phyloP scores from a whole-genome alignment of 2,113 vertebrate species.

The Illadopsis cleaveri region DNA sequence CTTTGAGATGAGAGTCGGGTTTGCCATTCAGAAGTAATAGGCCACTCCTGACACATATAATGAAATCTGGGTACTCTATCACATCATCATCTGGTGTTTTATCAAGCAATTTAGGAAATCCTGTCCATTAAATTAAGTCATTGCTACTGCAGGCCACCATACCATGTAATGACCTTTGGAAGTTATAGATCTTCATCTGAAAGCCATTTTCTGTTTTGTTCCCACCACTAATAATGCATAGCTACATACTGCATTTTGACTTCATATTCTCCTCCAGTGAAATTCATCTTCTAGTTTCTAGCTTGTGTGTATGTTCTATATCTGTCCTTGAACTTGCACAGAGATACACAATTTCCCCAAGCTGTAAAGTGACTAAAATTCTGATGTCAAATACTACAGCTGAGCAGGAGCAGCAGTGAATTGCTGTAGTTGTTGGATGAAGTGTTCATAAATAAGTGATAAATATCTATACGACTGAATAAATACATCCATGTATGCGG shows the following conservation, averaged over 20 bases:
- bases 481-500: neutral
- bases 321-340: neutral
- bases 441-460: neutral
- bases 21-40: neutral
- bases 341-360: neutral
- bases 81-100: neutral
- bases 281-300: neutral
- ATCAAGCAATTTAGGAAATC: neutral
- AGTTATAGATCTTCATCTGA: neutral
- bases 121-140: neutral
- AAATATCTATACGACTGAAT: neutral
- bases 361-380: neutral
- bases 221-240: neutral
- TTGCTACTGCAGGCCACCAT: neutral
- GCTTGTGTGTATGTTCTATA: accelerated
- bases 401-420: neutral
- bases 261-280: neutral
- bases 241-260: neutral
- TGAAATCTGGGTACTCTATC: neutral
- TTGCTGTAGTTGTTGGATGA: neutral
- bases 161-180: neutral
- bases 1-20: neutral
- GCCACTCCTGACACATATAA: neutral
- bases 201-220: neutral
- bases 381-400: neutral